phyloP scores from a whole-genome alignment of 2,888 invertebrate genomes.

The Ophion costatus region DNA sequence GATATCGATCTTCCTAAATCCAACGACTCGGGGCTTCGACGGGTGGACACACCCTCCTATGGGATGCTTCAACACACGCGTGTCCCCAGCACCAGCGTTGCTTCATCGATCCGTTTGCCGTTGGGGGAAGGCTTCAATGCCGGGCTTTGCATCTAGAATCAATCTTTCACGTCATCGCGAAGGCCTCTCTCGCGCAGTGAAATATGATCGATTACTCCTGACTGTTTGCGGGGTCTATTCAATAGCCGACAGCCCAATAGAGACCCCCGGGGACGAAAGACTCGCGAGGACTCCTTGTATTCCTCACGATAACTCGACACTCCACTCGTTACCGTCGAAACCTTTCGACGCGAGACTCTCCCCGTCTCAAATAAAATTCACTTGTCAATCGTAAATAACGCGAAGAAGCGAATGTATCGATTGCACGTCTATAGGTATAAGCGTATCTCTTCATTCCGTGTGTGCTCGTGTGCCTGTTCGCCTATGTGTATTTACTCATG shows the following conservation, averaged over 20 bases:
- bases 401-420: conserved; percentile 17
- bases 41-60: not conserved
- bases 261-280: conserved; percentile 28
- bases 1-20: not conserved
- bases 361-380: not conserved
- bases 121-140: not conserved
- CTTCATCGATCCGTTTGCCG: conserved; percentile 22
- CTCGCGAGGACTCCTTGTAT: conserved; percentile 31
- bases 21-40: not conserved
- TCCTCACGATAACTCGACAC: conserved; percentile 20
- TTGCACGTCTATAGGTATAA: not conserved
- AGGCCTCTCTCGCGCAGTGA: conserved; percentile 10
- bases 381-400: conserved; percentile 41
- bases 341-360: not conserved
- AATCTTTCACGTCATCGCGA: conserved; percentile 28
- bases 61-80: conserved; percentile 2
- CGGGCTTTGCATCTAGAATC: conserved; percentile 13
- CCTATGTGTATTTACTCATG: conserved; percentile 4
- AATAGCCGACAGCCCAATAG: conserved; percentile 18
- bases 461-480: not conserved
- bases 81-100: not conserved
- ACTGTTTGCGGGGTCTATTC: conserved; percentile 16
- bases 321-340: conserved; percentile 33
- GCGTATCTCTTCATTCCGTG: too few relatives aligned
- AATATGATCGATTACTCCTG: conserved; percentile 27